phyloP scores from a whole-genome alignment of 2,888 invertebrate genomes.

The Drepanosiphum platanoidis region DNA sequence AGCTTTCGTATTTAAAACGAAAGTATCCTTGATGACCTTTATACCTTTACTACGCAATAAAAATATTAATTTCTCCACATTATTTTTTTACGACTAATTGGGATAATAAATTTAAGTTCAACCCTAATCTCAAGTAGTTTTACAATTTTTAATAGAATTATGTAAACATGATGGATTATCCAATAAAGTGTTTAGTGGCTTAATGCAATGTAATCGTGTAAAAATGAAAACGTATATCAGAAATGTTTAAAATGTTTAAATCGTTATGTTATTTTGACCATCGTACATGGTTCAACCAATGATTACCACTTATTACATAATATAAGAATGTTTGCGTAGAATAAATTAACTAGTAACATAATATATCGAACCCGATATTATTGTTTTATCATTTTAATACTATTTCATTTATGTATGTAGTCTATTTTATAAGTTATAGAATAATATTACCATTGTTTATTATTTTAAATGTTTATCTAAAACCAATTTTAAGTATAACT shows the following conservation, averaged over 20 bases:
- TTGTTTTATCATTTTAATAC: background rate
- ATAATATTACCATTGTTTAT: background rate
- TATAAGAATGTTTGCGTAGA: too few relatives aligned
- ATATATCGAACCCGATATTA: background rate
- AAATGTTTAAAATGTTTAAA: background rate
- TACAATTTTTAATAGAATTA: background rate
- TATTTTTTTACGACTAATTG: background rate
- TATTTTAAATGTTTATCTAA: background rate
- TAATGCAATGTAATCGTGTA: background rate
- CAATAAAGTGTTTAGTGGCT: background rate
- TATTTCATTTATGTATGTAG: background rate
- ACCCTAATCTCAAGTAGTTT: background rate
- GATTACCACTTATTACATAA: too few relatives aligned
- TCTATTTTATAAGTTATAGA: background rate
- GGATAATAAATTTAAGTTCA: background rate
- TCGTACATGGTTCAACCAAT: too few relatives aligned
- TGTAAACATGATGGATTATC: background rate
- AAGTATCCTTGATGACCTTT: slow-evolving; percentile 6
- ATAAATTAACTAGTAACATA: background rate
- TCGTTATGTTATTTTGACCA: background rate
- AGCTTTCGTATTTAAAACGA: background rate
- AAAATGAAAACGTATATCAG: background rate
- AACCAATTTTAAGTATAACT: background rate
- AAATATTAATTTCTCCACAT: background rate
- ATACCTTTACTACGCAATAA: background rate